Evolutionary conservation across 1,140 invertebrate genomes (phyloP).

Genomic region (Propsilocerus akamusi): DNA sequence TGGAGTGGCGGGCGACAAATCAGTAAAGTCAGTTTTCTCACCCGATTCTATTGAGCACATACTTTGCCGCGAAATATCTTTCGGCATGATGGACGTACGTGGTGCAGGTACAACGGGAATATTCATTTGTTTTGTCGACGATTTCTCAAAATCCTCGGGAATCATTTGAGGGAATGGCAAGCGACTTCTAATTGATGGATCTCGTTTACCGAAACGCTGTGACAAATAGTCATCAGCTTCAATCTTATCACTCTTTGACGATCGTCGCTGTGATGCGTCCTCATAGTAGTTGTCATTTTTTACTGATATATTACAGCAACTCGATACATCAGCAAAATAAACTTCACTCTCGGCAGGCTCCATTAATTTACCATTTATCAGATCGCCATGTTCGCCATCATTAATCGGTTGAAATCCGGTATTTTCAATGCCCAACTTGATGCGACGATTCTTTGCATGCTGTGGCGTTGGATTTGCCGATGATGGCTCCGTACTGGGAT

Average conservation of each 20-base stretch:
- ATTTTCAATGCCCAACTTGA: constrained; percentile 17
- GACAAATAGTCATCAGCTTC: constrained; percentile 33
- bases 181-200: constrained; percentile 33
- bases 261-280: constrained; percentile 12
- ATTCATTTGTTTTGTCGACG: constrained; percentile 11
- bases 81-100: constrained; percentile 23
- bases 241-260: constrained; percentile 6
- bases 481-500: not conserved
- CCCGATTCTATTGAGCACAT: constrained; percentile 25
- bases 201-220: constrained; percentile 29
- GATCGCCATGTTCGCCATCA: not conserved
- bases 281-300: constrained; percentile 31
- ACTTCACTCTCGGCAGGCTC: constrained; percentile 54
- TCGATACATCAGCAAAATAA: constrained; percentile 73
- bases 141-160: constrained; percentile 13
- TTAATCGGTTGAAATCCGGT: constrained; percentile 12
- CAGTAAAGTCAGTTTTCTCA: constrained; percentile 24
- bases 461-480: constrained; percentile 5
- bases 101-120: constrained; percentile 12
- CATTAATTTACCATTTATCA: not conserved
- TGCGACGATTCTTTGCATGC: not conserved
- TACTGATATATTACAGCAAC: constrained; percentile 56
- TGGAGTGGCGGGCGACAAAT: constrained; percentile 21
- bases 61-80: constrained; percentile 31
- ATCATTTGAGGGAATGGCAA: constrained; percentile 33